phyloP scores from a whole-genome alignment of 2,797 vertebrate genomes.

The Pangasius krempfi region DNA sequence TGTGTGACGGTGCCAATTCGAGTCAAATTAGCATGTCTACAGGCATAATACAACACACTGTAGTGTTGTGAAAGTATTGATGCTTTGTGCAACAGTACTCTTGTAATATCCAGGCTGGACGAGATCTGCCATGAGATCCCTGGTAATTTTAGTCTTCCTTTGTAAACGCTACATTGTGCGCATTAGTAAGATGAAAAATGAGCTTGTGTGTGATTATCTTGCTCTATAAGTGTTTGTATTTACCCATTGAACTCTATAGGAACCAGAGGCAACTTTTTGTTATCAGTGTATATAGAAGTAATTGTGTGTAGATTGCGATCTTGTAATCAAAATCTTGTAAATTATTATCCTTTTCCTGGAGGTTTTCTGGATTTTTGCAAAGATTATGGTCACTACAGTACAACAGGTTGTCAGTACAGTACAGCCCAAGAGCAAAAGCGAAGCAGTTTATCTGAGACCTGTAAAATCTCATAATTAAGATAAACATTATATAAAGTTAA shows the following conservation, averaged over 20 bases:
- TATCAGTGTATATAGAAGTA: not conserved
- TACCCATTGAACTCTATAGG: not conserved
- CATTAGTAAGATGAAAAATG: not conserved
- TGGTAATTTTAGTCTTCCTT: not conserved
- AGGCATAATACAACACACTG: slow-evolving; percentile 4
- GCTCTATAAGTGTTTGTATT: not conserved
- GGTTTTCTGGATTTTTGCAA: not conserved
- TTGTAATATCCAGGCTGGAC: not conserved
- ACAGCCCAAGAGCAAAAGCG: not conserved
- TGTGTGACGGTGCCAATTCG: not conserved
- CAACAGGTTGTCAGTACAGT: not conserved
- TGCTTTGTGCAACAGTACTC: slow-evolving; percentile 13
- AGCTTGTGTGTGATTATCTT: not conserved
- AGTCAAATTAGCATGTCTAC: slow-evolving; percentile 28
- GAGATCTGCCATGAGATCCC: slow-evolving; percentile 12
- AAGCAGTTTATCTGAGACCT: not conserved
- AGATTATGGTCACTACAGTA: not conserved
- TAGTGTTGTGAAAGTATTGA: slow-evolving; percentile 25
- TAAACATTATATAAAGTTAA: not conserved
- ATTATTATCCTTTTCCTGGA: not conserved
- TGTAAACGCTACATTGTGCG: not conserved
- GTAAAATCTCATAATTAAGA: too few relatives aligned
- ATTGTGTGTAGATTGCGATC: not conserved
- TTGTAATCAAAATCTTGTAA: too few relatives aligned
- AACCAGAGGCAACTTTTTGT: not conserved